phyloP scores from a whole-genome alignment of 2,113 vertebrate genomes.

The Deroptyus accipitrinus region DNA sequence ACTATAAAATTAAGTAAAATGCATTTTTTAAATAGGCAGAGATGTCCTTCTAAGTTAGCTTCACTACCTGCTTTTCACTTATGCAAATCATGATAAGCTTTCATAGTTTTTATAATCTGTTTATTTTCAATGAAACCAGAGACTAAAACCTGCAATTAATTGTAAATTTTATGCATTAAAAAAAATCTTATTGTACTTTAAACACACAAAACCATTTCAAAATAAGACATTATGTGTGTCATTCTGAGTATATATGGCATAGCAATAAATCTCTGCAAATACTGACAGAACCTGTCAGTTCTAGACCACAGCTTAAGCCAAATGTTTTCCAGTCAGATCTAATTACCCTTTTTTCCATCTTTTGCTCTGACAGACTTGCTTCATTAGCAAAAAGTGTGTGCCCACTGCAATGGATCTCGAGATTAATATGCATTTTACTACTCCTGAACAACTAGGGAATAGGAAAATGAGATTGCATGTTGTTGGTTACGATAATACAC shows the following conservation, averaged over 20 bases:
- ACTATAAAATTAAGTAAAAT: background rate
- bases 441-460: background rate
- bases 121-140: background rate
- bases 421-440: conserved; percentile 18
- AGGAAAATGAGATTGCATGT: background rate
- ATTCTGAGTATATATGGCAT: background rate
- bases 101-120: background rate
- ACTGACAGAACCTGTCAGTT: conserved; percentile 10
- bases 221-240: background rate
- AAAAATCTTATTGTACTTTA: background rate
- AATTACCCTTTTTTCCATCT: conserved; percentile 29
- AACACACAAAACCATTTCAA: background rate
- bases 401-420: conserved; percentile 14
- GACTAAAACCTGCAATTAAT: background rate
- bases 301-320: background rate
- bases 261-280: background rate
- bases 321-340: conserved; percentile 10
- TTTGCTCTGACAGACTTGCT: conserved; percentile 27
- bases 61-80: background rate
- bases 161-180: background rate
- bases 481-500: background rate
- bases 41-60: background rate
- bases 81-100: background rate
- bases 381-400: conserved; percentile 28
- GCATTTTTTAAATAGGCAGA: background rate